Evolutionary conservation across 2,888 invertebrate genomes (phyloP), one percentile per base, ranked within the genome.

Genomic region (Automeris io): DNA sequence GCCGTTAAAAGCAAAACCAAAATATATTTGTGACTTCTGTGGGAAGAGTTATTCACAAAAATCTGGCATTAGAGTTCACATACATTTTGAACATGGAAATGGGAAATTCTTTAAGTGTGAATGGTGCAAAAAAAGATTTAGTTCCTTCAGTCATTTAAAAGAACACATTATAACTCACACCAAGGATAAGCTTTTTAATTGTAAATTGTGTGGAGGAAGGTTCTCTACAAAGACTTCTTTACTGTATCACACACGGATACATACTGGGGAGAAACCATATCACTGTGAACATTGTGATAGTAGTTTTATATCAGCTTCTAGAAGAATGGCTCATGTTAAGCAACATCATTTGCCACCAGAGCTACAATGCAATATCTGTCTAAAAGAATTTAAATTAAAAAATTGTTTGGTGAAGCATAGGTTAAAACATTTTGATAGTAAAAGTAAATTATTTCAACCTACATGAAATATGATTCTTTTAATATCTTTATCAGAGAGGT

Each of bases 201-300:
- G 70, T 49, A 42, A 49, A 9, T 36, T 51, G 0, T 70, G 70
- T 35, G 50, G 51, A 5, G 54, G 58, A 0, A 49, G 53, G 37
- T 70, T 65, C 52, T 64, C 57, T 1, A 56, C 61, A 0, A 66
- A 56, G 39, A 45, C 46, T 11, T 57, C 70, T 5, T 38, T 70
- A n/a, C 23, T 59, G 8, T 62, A 62, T 35, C 70, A 70, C 33
- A 67, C 59, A 2, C 45, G 70, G 22, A 55, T 46, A 0, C 70
- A 70, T 25, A 70, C 69, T 0, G 70, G 70, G 2, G 70, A 68
- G 24, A 62, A 49, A 3, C 69, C 70, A 0, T 70, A 63, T 26
- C 37, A 53, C 24, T 70, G 70, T 49, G 43, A 54, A 5, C 18
- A 46, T 22, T 70, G 70, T 49, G 56, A 61, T 5, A 40, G 46